These are phyloP conservation scores for Anthrax anthrax DNA, from an alignment of 2,888 invertebrate genomes.

Conservation along the genomic window DNA sequence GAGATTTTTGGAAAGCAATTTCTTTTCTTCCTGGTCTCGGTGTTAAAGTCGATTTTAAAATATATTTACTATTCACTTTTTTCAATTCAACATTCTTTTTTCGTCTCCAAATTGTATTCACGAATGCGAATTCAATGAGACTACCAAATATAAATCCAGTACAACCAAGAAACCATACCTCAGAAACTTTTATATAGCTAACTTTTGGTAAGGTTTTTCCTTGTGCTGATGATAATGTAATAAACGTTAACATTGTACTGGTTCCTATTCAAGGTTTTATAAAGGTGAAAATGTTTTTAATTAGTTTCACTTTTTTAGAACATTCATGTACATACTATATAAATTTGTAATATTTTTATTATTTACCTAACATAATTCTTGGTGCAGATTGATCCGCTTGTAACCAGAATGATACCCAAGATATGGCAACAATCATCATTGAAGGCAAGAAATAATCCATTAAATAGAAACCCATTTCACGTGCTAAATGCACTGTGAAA, in stretches of 20 bases:
- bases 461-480: slow-evolving; percentile 74
- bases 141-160: slow-evolving; percentile 74
- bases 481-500: slow-evolving; percentile 61
- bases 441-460: slow-evolving; percentile 83
- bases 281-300: background rate
- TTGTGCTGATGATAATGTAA: slow-evolving; percentile 71
- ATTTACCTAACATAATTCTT: slow-evolving; percentile 58
- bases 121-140: slow-evolving; percentile 76
- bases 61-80: slow-evolving; percentile 58
- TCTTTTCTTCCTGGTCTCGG: slow-evolving; percentile 61
- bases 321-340: too few species aligned
- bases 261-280: slow-evolving; percentile 38
- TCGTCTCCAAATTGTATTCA: slow-evolving; percentile 75
- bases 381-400: slow-evolving; percentile 77
- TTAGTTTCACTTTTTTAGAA: too few species aligned
- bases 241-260: slow-evolving; percentile 75
- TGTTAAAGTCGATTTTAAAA: slow-evolving; percentile 68
- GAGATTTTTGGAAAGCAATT: slow-evolving; percentile 49
- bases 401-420: slow-evolving; percentile 83
- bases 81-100: slow-evolving; percentile 39
- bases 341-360: too few species aligned
- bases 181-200: slow-evolving; percentile 78
- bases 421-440: slow-evolving; percentile 70
- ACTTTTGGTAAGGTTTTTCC: slow-evolving; percentile 77
- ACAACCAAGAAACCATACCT: slow-evolving; percentile 79